Base-by-base conservation (phyloP, 2,888 invertebrate species). In the Baccha elongata region DNA sequence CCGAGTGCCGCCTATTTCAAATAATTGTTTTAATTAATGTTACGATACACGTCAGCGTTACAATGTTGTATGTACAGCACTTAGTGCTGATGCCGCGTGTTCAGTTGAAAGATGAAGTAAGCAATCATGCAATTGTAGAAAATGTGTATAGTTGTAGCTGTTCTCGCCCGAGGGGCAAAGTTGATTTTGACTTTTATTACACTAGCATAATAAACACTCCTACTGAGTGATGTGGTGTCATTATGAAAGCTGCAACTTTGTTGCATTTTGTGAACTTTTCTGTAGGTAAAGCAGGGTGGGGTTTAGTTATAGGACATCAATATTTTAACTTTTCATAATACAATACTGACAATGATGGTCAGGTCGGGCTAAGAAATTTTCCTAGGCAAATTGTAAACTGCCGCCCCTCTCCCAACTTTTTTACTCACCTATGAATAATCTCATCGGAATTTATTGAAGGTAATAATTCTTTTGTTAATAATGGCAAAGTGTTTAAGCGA, bases 21-120 rank as follows among this genome's bases (percentile, higher is more conserved):
- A 76, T n/a, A n/a, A n/a, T 81, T 81, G 78, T 73, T 64, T 83
- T 68, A 83, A 83, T 83, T 83, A 78, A 60, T 29, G 78, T 78
- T 83, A 73, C 78, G 68, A 64, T 83, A 50, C 78, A 78, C 55
- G 42, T n/a, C 35, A 32, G 44, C 8, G 32, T 26, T 76, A 81
- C 83, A 78, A 68, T 78, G 83, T 83, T 40, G 48, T 6, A 21
- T n/a, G n/a, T 35, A 53, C 50, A n/a, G n/a, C 29, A 17, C 48
- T 52, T 2, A 0, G 23, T 13, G 23, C 23, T 37, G 48, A 37
- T 32, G 3, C 7, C 42, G 40, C 42, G 32, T 81, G 68, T 55
- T 68, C 60, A 40, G 50, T 48, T 13, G 37, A 73, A 78, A 78
- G 68, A 83, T 78, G 72, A 78, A 83, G 78, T 78, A 50, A 72